A percentile compares a stretch with the other conserved stretches of the same genome.
Conservation (phyloP, 2,113 vertebrate species). For the Shinisaurus crocodilurus region DNA sequence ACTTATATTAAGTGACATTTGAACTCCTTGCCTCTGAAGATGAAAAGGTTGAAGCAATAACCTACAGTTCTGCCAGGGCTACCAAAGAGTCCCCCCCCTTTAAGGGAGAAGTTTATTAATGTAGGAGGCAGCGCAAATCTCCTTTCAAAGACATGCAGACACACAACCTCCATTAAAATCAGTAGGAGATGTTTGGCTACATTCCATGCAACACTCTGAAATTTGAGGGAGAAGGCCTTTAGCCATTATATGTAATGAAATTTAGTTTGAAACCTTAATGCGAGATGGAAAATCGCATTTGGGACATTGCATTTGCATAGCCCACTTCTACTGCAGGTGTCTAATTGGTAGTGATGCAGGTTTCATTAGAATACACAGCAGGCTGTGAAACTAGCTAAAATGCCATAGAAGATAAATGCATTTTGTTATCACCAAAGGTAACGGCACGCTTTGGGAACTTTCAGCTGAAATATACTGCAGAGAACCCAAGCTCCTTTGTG, state of each 20-base stretch:
- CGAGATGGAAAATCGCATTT: constrained; percentile 60
- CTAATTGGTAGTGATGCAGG: constrained; percentile 62
- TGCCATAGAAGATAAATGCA: constrained; percentile 47
- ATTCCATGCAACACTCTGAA: constrained; percentile 20
- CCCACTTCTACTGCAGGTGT: constrained; percentile 63
- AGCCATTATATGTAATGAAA: constrained; percentile 55
- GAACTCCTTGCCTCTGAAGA: constrained; percentile 65
- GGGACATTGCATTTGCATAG: constrained; percentile 57
- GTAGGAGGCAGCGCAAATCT: constrained; percentile 34
- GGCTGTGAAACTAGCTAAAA: constrained; percentile 56
- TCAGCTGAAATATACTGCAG: constrained; percentile 6
- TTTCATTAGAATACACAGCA: constrained; percentile 67
- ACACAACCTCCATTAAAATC: constrained; percentile 51
- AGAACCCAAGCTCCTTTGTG: not conserved
- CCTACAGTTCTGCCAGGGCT: constrained; percentile 44
- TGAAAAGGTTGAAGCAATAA: constrained; percentile 61
- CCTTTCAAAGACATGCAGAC: constrained; percentile 30
- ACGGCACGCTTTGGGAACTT: constrained; percentile 16
- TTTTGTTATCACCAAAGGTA: constrained; percentile 56
- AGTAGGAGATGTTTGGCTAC: constrained; percentile 35
- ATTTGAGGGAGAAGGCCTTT: constrained; percentile 48
- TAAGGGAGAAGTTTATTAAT: constrained; percentile 1
- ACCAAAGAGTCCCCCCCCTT: constrained; percentile 5
- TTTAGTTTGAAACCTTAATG: constrained; percentile 66
- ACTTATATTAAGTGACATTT: constrained; percentile 61